phyloP scores from a whole-genome alignment of 1,140 invertebrate species.

The Drosophila sulfurigaster region DNA sequence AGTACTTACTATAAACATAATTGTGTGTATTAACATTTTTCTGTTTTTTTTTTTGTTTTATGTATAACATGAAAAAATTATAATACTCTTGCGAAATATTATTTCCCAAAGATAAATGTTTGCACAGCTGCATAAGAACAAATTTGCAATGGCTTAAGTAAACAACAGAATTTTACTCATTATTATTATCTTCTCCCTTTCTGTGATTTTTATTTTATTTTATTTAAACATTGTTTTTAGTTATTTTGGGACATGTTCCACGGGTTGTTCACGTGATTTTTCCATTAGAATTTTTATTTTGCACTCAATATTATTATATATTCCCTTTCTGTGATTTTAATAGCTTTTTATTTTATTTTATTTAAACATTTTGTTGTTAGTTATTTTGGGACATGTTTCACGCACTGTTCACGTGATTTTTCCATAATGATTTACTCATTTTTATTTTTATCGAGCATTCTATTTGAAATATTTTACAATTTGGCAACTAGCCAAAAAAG shows the following conservation, averaged over 20 bases:
- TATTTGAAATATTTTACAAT: slow-evolving; percentile 15
- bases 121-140: background rate
- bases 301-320: background rate
- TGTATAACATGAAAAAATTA: background rate
- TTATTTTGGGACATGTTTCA: slow-evolving; percentile 28
- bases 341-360: background rate
- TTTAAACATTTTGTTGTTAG: background rate
- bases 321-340: slow-evolving; percentile 14
- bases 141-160: slow-evolving; percentile 1
- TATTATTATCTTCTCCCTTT: slow-evolving; percentile 5
- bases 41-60: background rate
- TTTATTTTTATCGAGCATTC: slow-evolving; percentile 36
- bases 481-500: slow-evolving; percentile 13
- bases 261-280: slow-evolving; percentile 52
- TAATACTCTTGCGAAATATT: background rate
- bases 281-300: slow-evolving; percentile 48
- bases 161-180: slow-evolving; percentile 3
- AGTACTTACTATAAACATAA: background rate
- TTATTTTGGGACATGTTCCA: slow-evolving; percentile 27
- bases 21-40: background rate
- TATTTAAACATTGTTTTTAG: background rate
- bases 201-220: slow-evolving; percentile 14
- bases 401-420: slow-evolving; percentile 53
- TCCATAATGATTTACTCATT: slow-evolving; percentile 48
- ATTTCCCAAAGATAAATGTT: too few relatives aligned